Base-by-base conservation (phyloP, 2,888 invertebrate genomes). In the Nowickia ferox region DNA sequence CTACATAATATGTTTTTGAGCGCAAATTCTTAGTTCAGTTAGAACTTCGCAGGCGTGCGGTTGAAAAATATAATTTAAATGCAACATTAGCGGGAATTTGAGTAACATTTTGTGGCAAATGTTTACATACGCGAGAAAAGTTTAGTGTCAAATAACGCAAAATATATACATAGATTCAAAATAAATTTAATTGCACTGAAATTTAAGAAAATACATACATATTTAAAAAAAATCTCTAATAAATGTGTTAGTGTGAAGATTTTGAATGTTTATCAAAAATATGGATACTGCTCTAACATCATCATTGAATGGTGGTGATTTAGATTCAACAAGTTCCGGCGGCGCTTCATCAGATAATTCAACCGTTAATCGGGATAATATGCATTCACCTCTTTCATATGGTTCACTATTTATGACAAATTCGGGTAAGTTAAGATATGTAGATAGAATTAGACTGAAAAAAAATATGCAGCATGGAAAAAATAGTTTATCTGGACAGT, bases 281-380 rank as follows among this genome's bases (percentile, higher is more conserved):
- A 92, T 93, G 92, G 92, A 93, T 88, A 90, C 89, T 63, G 90
- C 90, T 40, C 88, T 91, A 86, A 89, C 93, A 71, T 89, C 92
- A 80, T 91, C 91, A 19, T 90, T 92, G 61, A 90, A 92, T 22
- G 90, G 89, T 80, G 92, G 92, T 71, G 93, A 93, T 84, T 89
- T 93, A 88, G 93, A 93, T 84, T 93, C 93, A 4, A 93, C 92
- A 40, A 92, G 93, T 88, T 93, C 93, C 88, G 92, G 90, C 88
- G 92, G 92, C 87, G 92, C 92, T 48, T 91, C 91, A 46, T 92
- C 92, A 38, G 92, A 92, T 88, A 90, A 91, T 78, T 91, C 92
- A 4, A 90, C 90, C 19, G 88, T 89, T 61, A 91, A 92, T 82
- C 92, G 92, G 88, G 92, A 92, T 88, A 90, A 92, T 87, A 90